Base-by-base conservation (phyloP, 2,888 invertebrate genomes). In the Dioctria linearis region DNA sequence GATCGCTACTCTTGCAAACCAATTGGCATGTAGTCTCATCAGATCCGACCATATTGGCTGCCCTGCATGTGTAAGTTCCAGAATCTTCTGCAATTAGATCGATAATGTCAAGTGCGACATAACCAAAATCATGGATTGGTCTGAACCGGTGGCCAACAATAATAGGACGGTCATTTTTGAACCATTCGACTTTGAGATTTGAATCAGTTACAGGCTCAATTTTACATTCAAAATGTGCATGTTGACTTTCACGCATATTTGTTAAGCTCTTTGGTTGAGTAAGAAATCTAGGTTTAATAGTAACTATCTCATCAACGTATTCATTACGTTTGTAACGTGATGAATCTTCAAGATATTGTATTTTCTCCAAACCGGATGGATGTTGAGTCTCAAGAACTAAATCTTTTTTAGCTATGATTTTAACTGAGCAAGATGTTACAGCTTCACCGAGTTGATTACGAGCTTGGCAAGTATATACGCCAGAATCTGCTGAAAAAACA, bases 81-180 rank as follows among this genome's bases (percentile, higher is more conserved):
- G 95, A 94, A 89, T 99, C 99, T 90, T 99, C 98, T 79, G 98
- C 96, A 87, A 98, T 98, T 79, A 98, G 91, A 87, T 98, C 98
- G 84, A 98, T 94, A 83, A 99, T 96, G 86, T 99, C 99, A 83
- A 99, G 91, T 13, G 98, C 98, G 39, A 99, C 99, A 87, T 98
- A 99, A 59, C 99, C 99, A 89, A 99, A 99, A 89, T 99, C 99
- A 88, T 98, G 98, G 87, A 98, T 97, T 81, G 98, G 98, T 85
- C 97, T 93, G 91, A 98, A 98, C 86, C 98, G 93, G 87, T 98
- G 97, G 71, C 98, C 98, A 87, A 97, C 93, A 25, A 95, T 97
- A 78, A 99, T 94, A 42, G 98, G 97, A 85, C 95, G 93, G 63
- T 97, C 98, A 88, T 99, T 96, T 87, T 96, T 97, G 87, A 93